Evolutionary conservation across 2,888 invertebrate genomes (phyloP).

Genomic region (Coremacera marginata): DNA sequence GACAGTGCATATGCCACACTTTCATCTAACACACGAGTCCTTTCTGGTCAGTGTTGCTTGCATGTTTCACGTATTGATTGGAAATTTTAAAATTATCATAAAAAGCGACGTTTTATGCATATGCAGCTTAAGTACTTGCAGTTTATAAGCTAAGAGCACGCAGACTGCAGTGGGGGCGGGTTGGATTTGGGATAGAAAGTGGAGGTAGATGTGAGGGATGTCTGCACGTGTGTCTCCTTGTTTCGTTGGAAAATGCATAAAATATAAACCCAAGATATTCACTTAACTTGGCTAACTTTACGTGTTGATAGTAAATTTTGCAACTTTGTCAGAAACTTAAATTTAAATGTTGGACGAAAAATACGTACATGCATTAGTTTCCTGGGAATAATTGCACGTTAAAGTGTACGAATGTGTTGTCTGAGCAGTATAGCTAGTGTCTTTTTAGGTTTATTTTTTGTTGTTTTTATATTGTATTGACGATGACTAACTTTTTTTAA

Average conservation of each 20-base stretch:
- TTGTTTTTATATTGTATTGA: slow-evolving; percentile 27
- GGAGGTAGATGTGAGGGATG: background rate
- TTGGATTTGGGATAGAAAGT: background rate
- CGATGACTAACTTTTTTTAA: slow-evolving; percentile 22
- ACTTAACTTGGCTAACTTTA: slow-evolving; percentile 20
- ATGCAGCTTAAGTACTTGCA: background rate
- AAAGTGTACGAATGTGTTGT: background rate
- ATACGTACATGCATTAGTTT: slow-evolving; percentile 28
- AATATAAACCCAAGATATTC: slow-evolving; percentile 10
- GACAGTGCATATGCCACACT: slow-evolving; percentile 10
- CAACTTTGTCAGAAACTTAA: background rate
- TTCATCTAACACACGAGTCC: background rate
- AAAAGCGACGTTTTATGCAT: slow-evolving; percentile 21
- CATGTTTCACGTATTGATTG: slow-evolving; percentile 28
- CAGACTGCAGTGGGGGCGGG: background rate
- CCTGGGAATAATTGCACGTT: slow-evolving; percentile 12
- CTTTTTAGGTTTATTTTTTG: background rate
- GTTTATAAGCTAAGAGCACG: slow-evolving; percentile 2
- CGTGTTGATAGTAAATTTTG: background rate
- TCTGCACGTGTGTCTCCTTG: background rate
- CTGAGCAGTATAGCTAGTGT: background rate
- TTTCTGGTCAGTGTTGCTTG: slow-evolving; percentile 12
- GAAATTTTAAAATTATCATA: slow-evolving; percentile 38
- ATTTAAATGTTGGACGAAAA: background rate
- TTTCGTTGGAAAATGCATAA: background rate